Percentiles rank a stretch among this genome's conserved stretches.
phyloP scores from a whole-genome alignment of 2,113 vertebrate genomes.

The Loxodonta africana region DNA sequence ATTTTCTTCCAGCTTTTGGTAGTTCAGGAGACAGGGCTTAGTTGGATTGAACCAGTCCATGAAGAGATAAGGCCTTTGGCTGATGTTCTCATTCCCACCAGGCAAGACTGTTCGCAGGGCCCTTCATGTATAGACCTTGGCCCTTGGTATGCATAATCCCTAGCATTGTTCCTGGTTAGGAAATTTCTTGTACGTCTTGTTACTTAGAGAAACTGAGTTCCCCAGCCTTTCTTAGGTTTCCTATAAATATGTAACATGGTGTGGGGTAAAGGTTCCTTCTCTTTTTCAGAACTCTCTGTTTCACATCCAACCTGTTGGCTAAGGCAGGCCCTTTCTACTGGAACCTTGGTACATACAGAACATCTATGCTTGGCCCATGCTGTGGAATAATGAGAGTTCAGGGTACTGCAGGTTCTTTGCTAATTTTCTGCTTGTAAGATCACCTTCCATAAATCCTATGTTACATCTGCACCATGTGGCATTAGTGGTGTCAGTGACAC shows the following conservation, averaged over 20 bases:
- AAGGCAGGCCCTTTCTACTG: neutral
- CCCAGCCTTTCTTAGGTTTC: neutral
- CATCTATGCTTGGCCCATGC: neutral
- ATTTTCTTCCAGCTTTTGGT: neutral
- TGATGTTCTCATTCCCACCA: neutral
- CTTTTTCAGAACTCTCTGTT: neutral
- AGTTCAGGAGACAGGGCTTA: neutral
- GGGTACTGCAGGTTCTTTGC: neutral
- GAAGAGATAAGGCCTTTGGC: neutral
- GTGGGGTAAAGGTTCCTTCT: neutral
- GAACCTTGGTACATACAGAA: neutral
- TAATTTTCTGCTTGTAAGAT: neutral
- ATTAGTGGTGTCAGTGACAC: neutral
- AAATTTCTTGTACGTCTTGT: neutral
- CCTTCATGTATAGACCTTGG: neutral
- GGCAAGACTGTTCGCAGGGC: neutral
- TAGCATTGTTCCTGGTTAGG: neutral
- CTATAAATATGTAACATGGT: neutral
- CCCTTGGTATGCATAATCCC: neutral
- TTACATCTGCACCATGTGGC: neutral
- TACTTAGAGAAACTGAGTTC: neutral
- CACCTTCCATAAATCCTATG: neutral
- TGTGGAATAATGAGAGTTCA: neutral
- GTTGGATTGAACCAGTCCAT: neutral
- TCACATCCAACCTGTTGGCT: neutral